Evolutionary conservation across 2,113 vertebrate genomes (phyloP).

Genomic region (Pomatorhinus ruficollis): DNA sequence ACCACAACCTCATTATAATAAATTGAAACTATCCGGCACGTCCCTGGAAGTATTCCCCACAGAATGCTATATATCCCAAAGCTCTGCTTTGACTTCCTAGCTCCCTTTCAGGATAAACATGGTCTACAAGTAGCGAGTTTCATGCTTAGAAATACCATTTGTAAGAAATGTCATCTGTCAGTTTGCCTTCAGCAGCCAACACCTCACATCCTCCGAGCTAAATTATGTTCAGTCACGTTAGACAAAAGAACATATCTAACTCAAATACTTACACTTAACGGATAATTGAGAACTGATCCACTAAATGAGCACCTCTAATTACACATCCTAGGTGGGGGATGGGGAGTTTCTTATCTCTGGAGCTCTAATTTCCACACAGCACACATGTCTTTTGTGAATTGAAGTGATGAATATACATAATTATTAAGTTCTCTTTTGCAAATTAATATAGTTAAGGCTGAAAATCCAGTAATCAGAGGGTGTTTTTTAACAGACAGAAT

Average conservation of each 20-base stretch:
- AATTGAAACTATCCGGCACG: not conserved
- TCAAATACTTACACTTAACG: constrained; percentile 50
- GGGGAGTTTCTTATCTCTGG: not conserved
- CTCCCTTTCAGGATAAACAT: not conserved
- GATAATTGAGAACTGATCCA: constrained; percentile 57
- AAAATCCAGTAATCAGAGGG: constrained; percentile 1
- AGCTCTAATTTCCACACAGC: not conserved
- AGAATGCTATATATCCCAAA: not conserved
- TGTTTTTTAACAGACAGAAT: not conserved
- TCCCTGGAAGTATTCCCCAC: not conserved
- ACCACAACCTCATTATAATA: not conserved
- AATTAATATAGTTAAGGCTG: constrained; percentile 33
- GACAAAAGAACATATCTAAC: constrained; percentile 39
- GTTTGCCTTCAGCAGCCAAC: not conserved
- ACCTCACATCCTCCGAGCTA: not conserved
- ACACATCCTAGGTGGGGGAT: not conserved
- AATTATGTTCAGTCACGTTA: constrained; percentile 56
- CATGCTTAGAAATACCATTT: not conserved
- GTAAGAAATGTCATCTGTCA: constrained; percentile 4
- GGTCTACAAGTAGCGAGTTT: not conserved
- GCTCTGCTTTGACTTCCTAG: not conserved
- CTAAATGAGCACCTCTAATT: constrained; percentile 65
- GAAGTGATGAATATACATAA: constrained; percentile 4
- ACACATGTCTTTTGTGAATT: constrained; percentile 25
- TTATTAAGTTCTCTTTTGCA: constrained; percentile 22